Evolutionary conservation across 2,888 invertebrate genomes (phyloP), one percentile per base, ranked within the genome.

Genomic region (Pseudanteris insignis): DNA sequence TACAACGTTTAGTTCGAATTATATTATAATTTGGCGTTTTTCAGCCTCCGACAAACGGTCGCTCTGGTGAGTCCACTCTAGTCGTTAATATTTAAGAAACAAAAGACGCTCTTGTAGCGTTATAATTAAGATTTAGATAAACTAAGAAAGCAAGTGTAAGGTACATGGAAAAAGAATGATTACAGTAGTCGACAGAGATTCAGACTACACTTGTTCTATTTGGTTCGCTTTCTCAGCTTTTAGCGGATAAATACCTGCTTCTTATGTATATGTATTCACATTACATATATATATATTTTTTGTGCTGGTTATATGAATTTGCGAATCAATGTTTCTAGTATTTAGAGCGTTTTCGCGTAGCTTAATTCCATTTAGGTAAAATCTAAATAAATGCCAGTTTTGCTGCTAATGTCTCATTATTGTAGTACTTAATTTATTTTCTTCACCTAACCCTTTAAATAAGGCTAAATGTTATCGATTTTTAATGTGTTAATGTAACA

Each of bases 31-130:
- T 54, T 33, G 18, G 32, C 44, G 9, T 54, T 44, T 28, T 44
- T 26, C 33, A 13, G 37, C 37, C 15, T 53, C 37, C 44, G 33
- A 24, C 4, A 61, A 68, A 68, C 70, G 68, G 67, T 63, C 46
- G 55, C 40, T 64, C 60, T 55, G 57, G 68, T 69, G 78, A 76
- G 78, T 76, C 54, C 64, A 67, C 62, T 76, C 79, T 79, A 79
- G 79, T 79, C 78, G 63, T 66, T 76, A 74, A 67, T 61, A 63
- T 15, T 40, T 77, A 77, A 76, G 75, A 28, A 57, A 41, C 50
- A 43, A 51, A 64, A 64, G 50, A 36, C 46, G 30, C 24, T 10
- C 30, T 47, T 59, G 50, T 50, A 29, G 61, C 30, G 32, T 24
- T 48, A 30, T 34, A 12, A 46, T 55, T 57, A 57, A 57, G 57